phyloP scores from a whole-genome alignment of 2,888 invertebrate species.

The Bruchidius siliquastri region DNA sequence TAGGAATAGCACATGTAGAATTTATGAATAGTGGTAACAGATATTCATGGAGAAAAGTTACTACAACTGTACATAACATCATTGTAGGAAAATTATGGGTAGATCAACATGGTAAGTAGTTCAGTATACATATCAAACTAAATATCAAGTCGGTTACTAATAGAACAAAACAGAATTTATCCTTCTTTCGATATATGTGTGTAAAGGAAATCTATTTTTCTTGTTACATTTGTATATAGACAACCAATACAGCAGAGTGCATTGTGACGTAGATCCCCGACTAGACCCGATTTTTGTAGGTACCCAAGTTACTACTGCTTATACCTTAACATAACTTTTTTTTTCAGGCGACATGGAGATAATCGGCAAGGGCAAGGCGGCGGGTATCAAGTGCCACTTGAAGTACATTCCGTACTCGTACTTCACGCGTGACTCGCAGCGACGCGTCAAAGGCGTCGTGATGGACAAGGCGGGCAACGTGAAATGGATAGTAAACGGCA shows the following conservation, averaged over 20 bases:
- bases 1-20: conserved; percentile 68
- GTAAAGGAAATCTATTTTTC: too few relatives aligned
- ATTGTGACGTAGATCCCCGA: too few relatives aligned
- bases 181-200: too few relatives aligned
- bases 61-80: conserved; percentile 98
- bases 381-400: conserved; percentile 87
- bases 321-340: conserved; percentile 1
- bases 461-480: conserved; percentile 70
- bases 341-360: conserved; percentile 89
- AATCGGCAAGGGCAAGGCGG: conserved; percentile 69
- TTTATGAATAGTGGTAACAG: conserved; percentile 70
- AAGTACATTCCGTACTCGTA: conserved; percentile 98
- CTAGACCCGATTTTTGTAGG: too few relatives aligned
- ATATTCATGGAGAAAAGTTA: conserved; percentile 97
- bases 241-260: too few relatives aligned
- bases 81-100: conserved; percentile 99
- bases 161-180: too few relatives aligned
- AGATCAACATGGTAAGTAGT: conserved; percentile 82
- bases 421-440: conserved; percentile 92
- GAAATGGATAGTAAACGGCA: conserved; percentile 72
- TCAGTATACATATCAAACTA: background rate
- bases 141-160: too few relatives aligned
- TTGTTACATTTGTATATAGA: too few relatives aligned
- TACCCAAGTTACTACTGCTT: too few relatives aligned
- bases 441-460: conserved; percentile 80